Percentiles rank a stretch among this genome's conserved stretches.
phyloP scores from a whole-genome alignment of 2,888 invertebrate species.

The Unio pictorum region DNA sequence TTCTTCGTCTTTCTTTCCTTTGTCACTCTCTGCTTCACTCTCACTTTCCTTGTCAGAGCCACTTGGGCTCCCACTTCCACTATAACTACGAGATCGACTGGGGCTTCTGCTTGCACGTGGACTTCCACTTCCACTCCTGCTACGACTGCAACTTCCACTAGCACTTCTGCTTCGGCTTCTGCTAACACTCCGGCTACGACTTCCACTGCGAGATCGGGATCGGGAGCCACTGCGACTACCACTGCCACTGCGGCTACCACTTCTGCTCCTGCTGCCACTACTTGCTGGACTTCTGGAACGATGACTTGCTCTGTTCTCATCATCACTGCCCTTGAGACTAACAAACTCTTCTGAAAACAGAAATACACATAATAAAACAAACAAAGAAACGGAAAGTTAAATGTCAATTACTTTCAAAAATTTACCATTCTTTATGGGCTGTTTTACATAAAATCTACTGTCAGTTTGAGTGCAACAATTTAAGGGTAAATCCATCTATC shows the following conservation, averaged over 20 bases:
- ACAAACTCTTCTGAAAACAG: constrained; percentile 33
- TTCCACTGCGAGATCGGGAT: constrained; percentile 17
- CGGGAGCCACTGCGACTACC: constrained; percentile 24
- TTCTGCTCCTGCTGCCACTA: constrained; percentile 33
- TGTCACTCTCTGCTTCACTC: constrained; percentile 57
- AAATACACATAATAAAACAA: background rate
- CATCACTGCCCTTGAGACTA: constrained; percentile 47
- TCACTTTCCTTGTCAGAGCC: constrained; percentile 48
- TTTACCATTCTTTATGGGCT: too few species aligned
- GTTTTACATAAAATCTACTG: too few species aligned
- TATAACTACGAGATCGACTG: constrained; percentile 33
- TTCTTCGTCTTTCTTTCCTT: constrained; percentile 63
- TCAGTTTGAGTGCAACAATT: too few species aligned
- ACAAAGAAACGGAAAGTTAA: background rate
- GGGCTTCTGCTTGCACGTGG: constrained; percentile 26
- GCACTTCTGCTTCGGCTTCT: constrained; percentile 31
- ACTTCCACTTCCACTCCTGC: constrained; percentile 38
- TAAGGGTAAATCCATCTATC: too few species aligned
- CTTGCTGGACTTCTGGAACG: constrained; percentile 27
- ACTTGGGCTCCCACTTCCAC: constrained; percentile 37
- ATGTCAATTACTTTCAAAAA: background rate
- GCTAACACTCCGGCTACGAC: constrained; percentile 32
- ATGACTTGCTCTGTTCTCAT: constrained; percentile 34
- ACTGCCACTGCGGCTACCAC: constrained; percentile 41
- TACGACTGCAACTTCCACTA: constrained; percentile 32